phyloP scores from a whole-genome alignment of 2,888 invertebrate genomes.

The Malachius bipustulatus region DNA sequence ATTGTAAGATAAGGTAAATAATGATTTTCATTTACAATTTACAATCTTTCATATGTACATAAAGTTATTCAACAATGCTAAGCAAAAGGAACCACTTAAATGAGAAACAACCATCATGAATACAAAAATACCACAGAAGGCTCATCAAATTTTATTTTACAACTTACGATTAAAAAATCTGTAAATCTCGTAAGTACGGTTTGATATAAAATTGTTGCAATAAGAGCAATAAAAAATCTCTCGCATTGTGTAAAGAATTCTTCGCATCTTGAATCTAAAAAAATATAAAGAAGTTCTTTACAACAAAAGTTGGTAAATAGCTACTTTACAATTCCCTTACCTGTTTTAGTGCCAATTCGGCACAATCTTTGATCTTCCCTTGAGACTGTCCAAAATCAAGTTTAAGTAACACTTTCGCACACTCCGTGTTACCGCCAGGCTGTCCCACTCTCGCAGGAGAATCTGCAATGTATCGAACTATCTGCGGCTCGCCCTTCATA shows the following conservation, averaged over 20 bases:
- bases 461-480: slow-evolving; percentile 27
- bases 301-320: background rate
- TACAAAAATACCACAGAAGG: no score
- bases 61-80: no score
- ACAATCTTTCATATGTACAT: no score
- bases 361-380: slow-evolving; percentile 34
- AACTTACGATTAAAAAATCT: no score
- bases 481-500: slow-evolving; percentile 37
- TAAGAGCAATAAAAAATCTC: slow-evolving; percentile 37
- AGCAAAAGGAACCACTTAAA: no score
- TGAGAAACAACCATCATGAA: no score
- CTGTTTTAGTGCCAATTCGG: slow-evolving; percentile 33
- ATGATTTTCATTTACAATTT: slow-evolving; percentile 37
- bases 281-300: slow-evolving; percentile 6
- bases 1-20: no score
- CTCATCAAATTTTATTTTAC: no score
- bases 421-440: slow-evolving; percentile 34
- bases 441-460: slow-evolving; percentile 33
- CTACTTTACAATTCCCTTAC: slow-evolving; percentile 18
- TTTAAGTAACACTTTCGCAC: slow-evolving; percentile 31
- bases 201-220: slow-evolving; percentile 40
- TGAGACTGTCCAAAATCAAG: slow-evolving; percentile 35
- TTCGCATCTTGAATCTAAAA: slow-evolving; percentile 41
- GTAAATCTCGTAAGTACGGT: slow-evolving; percentile 31
- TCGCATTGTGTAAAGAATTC: slow-evolving; percentile 44